Evolutionary conservation across 1,140 invertebrate genomes (phyloP).

Genomic region (Drosophila ercepeae): DNA sequence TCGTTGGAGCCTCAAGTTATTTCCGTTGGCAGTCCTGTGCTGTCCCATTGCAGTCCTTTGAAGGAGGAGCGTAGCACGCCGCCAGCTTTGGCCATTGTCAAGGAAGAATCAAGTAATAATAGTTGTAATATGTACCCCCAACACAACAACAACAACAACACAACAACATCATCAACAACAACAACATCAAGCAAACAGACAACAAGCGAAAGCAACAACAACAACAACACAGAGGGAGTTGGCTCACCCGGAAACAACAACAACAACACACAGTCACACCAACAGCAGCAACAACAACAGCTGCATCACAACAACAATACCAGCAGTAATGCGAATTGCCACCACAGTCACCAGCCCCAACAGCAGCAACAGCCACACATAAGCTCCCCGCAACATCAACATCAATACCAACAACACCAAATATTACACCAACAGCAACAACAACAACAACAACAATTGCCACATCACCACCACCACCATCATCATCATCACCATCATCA

Average conservation of each 20-base stretch:
- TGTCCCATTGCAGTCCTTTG: constrained; percentile 85
- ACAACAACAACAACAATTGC: constrained; percentile 57
- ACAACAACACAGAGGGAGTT: constrained; percentile 65
- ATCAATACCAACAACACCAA: constrained; percentile 80
- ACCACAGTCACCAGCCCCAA: constrained; percentile 70
- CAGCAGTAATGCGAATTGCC: constrained; percentile 76
- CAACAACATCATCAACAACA: constrained; percentile 69
- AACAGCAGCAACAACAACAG: constrained; percentile 75
- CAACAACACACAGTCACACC: constrained; percentile 82
- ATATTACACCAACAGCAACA: constrained; percentile 83
- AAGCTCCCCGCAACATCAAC: constrained; percentile 69
- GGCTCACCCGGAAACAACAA: constrained; percentile 59
- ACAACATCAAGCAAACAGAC: constrained; percentile 66
- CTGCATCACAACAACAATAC: constrained; percentile 59
- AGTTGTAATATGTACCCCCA: constrained; percentile 87
- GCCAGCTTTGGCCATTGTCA: constrained; percentile 86
- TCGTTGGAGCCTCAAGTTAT: constrained; percentile 86
- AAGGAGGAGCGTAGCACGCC: constrained; percentile 85
- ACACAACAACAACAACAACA: constrained; percentile 84
- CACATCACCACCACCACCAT: constrained; percentile 75
- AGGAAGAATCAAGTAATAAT: constrained; percentile 89
- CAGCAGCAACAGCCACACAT: constrained; percentile 83
- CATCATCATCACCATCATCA: constrained; percentile 83
- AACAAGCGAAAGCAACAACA: constrained; percentile 64
- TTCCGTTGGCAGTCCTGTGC: constrained; percentile 83